A percentile compares a stretch with the other conserved stretches of the same genome.
These are phyloP conservation scores for Mellivora capensis DNA, from an alignment of 2,113 vertebrate species.

Conservation along the genomic window DNA sequence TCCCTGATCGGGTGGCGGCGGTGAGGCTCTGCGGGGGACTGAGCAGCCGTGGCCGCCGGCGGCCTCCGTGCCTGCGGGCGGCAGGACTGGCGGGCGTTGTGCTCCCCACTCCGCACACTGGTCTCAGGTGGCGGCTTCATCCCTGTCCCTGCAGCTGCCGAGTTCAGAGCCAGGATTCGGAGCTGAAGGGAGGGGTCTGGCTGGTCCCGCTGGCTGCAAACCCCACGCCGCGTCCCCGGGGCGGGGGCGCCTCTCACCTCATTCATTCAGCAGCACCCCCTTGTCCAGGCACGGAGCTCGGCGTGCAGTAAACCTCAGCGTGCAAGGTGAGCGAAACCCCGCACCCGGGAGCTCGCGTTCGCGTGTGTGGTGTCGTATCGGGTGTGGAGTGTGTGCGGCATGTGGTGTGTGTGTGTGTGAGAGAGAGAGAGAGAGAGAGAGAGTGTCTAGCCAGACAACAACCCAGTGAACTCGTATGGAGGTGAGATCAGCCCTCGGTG, in stretches of 20 bases:
- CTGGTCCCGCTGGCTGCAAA: background rate
- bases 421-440: too few species aligned
- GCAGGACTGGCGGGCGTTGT: fast-evolving
- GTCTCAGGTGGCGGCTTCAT: fast-evolving
- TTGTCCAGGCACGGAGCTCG: too few species aligned
- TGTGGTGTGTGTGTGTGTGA: background rate
- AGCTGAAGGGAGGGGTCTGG: too few species aligned
- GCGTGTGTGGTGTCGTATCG: fast-evolving
- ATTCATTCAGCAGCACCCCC: too few species aligned
- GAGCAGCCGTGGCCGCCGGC: fast-evolving
- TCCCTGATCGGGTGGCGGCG: background rate
- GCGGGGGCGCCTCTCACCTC: fast-evolving
- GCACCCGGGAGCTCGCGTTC: too few species aligned
- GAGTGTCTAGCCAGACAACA: background rate
- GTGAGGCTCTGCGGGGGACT: fast-evolving
- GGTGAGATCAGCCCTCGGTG: background rate
- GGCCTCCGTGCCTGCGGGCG: fast-evolving
- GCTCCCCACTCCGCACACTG: background rate
- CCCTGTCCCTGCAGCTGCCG: fast-evolving
- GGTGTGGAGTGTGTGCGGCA: too few species aligned
- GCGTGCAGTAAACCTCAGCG: too few species aligned
- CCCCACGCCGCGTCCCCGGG: fast-evolving
- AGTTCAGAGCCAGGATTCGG: fast-evolving
- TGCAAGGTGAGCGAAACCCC: background rate
- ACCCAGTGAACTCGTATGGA: fast-evolving